Evolutionary conservation across 1,140 invertebrate genomes (phyloP), one percentile per base, ranked within the genome.

Genomic region (Rhagoletis zephyria): DNA sequence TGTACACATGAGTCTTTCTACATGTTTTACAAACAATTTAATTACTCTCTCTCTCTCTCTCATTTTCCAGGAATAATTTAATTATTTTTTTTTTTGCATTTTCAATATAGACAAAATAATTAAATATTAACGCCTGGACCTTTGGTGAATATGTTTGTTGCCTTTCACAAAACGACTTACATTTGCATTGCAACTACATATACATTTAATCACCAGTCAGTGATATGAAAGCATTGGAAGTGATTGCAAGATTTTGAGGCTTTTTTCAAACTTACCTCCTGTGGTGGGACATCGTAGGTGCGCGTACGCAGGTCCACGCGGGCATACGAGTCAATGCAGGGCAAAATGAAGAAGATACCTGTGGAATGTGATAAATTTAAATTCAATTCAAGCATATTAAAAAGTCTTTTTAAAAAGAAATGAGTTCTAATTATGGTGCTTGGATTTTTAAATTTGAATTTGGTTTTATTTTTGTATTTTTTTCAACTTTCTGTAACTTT

Each of bases 301-400:
- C 97, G 95, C 7, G 97, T 97, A 89, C 98, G 95, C 74, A 99
- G 94, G 93, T 99, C 98, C 7, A 98, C 97, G 74, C 97, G 96
- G 16, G 97, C 96, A 90, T 98, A 98, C 40, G 96, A 96, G 92
- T 99, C 98, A 90, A 99, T 97, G 93, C 98, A 99, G 0, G 98
- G 98, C 85, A 98, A 94, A 60, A 98, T 97, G 93, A 99, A 99
- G 94, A 99, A 98, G 88, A 98, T 97, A n/a, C 96, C 96, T 97
- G 93, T 60, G 87, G 88, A 59, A 16, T 19, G 30, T 30, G 30
- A 30, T 30, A 30, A 30, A 30, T 30, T 30, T 30, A 30, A 30
- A 30, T 30, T 30, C 30, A 30, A 30, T 30, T 30, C 30, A 30
- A 30, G 30, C 30, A 30, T 30, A 30, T 30, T 30, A 30, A 30